Base-by-base conservation (phyloP, 2,113 vertebrate genomes). In the Xiphias gladius region DNA sequence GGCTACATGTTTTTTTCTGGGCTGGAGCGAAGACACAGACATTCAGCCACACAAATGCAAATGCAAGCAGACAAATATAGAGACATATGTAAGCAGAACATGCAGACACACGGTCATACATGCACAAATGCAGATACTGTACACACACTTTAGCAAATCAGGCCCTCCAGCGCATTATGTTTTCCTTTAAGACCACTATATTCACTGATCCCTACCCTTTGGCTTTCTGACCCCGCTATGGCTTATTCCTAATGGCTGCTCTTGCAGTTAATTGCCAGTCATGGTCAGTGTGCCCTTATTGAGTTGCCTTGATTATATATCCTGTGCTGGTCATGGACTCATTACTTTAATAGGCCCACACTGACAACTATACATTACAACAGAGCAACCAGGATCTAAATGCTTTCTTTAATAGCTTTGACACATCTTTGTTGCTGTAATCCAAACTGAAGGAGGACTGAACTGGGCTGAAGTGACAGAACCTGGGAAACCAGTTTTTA, bases 281-380 rank as follows among this genome's bases (percentile, higher is more conserved):
- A 58, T 79, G 84, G 76, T 76, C 83, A 76, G 55, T 17, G 80
- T 76, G 48, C 61, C 64, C 59, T 84, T 84, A 76, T 87, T 76
- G 84, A 89, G 64, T 50, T 46, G 62, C 39, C 57, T 64, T 79
- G 64, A 80, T 87, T 75, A 77, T 80, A 83, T 68, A 86, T 84
- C 80, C 76, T 46, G 35, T 43, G 54, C 72, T 62, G 69, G 71
- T 82, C 84, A 69, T 67, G 73, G 79, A 57, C 77, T 90, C 82
- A 86, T 88, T 89, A 80, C 54, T 75, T 86, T 85, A 86, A 90
- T 72, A 86, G 76, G 41, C 57, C 26, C 11, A 11, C 39, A 5
- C 57, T 64, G 70, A 89, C 87, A 80, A 73, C 59, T 35, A 68
- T 46, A 74, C 24, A 35, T 87, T 83, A 82, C 64, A 58, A 13